Percentiles rank a stretch among this genome's conserved stretches.
These are phyloP conservation scores for Streblospio benedicti DNA, from an alignment of 1,140 invertebrate genomes.

Conservation along the genomic window DNA sequence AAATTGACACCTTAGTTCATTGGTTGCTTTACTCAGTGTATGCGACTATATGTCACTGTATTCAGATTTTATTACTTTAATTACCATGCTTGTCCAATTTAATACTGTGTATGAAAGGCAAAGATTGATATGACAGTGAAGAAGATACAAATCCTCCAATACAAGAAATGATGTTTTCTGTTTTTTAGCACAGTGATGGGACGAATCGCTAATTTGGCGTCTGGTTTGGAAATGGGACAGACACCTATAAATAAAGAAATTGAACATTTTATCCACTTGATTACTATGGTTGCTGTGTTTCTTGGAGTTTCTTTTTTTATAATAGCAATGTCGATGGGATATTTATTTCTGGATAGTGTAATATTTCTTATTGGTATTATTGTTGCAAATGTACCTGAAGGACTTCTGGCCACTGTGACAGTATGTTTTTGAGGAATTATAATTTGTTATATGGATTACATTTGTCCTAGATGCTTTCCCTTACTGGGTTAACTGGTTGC, in stretches of 20 bases:
- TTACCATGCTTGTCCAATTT: no score
- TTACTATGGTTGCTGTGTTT: constrained; percentile 89
- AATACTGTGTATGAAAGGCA: no score
- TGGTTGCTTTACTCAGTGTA: not conserved
- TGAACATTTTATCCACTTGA: constrained; percentile 96
- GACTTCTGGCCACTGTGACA: constrained; percentile 92
- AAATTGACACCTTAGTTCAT: no score
- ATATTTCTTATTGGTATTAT: constrained; percentile 98
- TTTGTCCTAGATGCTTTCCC: no score
- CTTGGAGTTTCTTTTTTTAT: constrained; percentile 95
- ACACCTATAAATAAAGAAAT: constrained; percentile 98
- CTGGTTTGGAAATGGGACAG: constrained; percentile 89
- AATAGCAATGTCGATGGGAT: constrained; percentile 92
- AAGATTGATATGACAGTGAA: no score
- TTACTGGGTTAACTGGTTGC: not conserved
- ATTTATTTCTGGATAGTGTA: constrained; percentile 95
- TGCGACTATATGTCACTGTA: no score
- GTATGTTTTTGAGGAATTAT: constrained; percentile 52
- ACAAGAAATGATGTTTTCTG: no score
- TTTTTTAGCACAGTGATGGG: constrained; percentile 99
- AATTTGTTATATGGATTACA: not conserved
- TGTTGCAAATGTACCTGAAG: constrained; percentile 96
- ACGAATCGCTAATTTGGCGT: constrained; percentile 91
- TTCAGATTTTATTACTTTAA: constrained; percentile 90
- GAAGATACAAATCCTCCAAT: no score